Percentiles rank a stretch among this genome's conserved stretches.
Evolutionary conservation across 2,888 invertebrate genomes (phyloP).

Genomic region (Pristionchus mayeri): DNA sequence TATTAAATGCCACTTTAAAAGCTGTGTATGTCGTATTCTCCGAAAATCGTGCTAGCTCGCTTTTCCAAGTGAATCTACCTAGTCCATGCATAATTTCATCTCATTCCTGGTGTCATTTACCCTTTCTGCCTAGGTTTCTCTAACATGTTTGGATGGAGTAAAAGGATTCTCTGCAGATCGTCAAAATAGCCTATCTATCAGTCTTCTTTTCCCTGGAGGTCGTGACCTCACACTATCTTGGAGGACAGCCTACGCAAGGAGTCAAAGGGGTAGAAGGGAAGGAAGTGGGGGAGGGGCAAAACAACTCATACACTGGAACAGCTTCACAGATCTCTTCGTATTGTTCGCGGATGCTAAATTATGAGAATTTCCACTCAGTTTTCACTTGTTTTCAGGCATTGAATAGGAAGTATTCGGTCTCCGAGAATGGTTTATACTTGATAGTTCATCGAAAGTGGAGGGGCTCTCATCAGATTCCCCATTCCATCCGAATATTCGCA

Average conservation of each 20-base stretch:
- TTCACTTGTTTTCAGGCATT: no score
- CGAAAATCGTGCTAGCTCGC: neutral
- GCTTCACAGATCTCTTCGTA: no score
- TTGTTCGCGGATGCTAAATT: no score
- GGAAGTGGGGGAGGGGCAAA: neutral
- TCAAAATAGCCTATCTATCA: neutral
- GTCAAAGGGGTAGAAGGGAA: no score
- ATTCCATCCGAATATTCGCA: neutral
- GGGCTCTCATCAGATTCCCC: neutral
- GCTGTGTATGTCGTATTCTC: no score
- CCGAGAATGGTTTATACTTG: no score
- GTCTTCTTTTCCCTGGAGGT: constrained; percentile 8
- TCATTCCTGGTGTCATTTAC: neutral
- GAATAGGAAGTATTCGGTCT: no score
- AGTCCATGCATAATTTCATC: neutral
- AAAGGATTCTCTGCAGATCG: neutral
- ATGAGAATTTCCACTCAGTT: no score
- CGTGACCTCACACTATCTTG: constrained; percentile 12
- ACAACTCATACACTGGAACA: neutral
- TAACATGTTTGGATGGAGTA: no score
- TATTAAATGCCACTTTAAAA: no score
- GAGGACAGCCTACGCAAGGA: neutral
- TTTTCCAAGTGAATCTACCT: neutral
- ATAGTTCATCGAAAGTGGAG: neutral
- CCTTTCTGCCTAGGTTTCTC: neutral